A percentile compares a stretch with the other conserved stretches of the same genome.
These are phyloP conservation scores for Rhagonycha lutea DNA, from an alignment of 2,888 invertebrate genomes.

Conservation along the genomic window DNA sequence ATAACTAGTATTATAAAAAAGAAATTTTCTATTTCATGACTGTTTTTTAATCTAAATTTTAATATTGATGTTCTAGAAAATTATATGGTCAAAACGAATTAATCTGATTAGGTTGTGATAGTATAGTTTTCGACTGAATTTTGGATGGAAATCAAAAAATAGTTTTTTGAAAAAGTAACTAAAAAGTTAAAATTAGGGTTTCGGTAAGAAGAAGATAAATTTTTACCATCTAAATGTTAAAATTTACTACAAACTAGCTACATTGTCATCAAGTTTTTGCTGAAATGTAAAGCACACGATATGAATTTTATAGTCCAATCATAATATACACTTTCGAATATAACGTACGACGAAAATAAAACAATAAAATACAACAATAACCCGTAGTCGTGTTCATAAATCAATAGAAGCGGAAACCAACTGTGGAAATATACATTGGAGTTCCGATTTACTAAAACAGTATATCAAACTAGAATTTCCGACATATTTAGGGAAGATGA, in stretches of 20 bases:
- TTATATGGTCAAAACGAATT: background rate
- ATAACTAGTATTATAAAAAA: background rate
- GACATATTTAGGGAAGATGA: conserved; percentile 24
- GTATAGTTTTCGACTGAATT: background rate
- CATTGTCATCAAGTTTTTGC: conserved; percentile 29
- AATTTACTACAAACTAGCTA: conserved; percentile 35
- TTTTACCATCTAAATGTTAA: background rate
- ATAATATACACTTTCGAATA: conserved; percentile 43
- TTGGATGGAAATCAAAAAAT: background rate
- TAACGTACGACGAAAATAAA: conserved; percentile 46
- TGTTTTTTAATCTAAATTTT: background rate
- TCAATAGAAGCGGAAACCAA: conserved; percentile 37
- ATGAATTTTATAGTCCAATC: conserved; percentile 46
- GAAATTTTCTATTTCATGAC: background rate
- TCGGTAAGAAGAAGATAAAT: background rate
- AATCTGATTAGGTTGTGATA: background rate
- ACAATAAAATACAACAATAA: conserved; percentile 44
- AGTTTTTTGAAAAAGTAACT: background rate
- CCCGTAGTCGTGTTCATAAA: conserved; percentile 39
- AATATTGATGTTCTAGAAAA: background rate
- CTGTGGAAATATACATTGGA: conserved; percentile 33
- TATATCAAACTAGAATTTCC: conserved; percentile 38
- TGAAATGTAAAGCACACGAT: conserved; percentile 34
- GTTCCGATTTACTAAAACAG: conserved; percentile 36
- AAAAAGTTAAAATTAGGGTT: background rate